A percentile compares a stretch with the other conserved stretches of the same genome.
Evolutionary conservation across 2,113 vertebrate genomes (phyloP).

Genomic region (Trematomus loennbergii): DNA sequence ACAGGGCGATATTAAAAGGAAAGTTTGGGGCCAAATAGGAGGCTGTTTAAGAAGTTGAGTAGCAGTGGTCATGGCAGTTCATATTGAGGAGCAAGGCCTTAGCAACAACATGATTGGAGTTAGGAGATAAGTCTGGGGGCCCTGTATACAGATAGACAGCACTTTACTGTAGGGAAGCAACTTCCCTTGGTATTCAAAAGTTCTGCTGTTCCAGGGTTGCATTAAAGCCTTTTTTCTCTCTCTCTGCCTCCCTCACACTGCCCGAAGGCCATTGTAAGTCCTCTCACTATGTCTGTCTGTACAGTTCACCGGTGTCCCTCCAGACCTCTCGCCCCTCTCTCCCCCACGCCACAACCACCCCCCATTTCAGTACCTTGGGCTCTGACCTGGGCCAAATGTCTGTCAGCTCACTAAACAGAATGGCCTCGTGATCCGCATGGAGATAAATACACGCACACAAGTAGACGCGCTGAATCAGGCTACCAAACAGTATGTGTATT

Average conservation of each 20-base stretch:
- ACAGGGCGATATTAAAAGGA: constrained; percentile 57
- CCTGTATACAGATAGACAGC: constrained; percentile 24
- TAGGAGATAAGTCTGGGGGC: constrained; percentile 22
- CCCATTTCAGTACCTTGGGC: constrained; percentile 49
- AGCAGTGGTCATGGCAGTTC: constrained; percentile 1
- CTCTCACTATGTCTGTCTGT: constrained; percentile 69
- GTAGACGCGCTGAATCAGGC: background rate
- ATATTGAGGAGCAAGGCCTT: constrained; percentile 22
- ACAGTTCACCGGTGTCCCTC: constrained; percentile 66
- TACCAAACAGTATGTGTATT: constrained; percentile 26
- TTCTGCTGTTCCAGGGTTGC: constrained; percentile 44
- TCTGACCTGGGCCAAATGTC: constrained; percentile 77
- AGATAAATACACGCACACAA: constrained; percentile 40
- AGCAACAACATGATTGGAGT: constrained; percentile 48
- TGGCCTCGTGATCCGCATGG: constrained; percentile 66
- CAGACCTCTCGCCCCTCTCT: constrained; percentile 50
- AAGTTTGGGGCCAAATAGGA: constrained; percentile 38
- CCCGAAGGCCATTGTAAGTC: constrained; percentile 68
- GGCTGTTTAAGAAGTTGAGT: constrained; percentile 27
- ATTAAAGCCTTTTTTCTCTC: constrained; percentile 31
- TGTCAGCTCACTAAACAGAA: constrained; percentile 80
- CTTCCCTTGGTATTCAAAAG: constrained; percentile 54
- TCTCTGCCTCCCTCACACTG: constrained; percentile 5
- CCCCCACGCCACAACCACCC: constrained; percentile 4
- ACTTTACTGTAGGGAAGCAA: constrained; percentile 15